Evolutionary conservation across 2,888 invertebrate genomes (phyloP), one percentile per base, ranked within the genome.

Genomic region (Ormyrus pomaceus): DNA sequence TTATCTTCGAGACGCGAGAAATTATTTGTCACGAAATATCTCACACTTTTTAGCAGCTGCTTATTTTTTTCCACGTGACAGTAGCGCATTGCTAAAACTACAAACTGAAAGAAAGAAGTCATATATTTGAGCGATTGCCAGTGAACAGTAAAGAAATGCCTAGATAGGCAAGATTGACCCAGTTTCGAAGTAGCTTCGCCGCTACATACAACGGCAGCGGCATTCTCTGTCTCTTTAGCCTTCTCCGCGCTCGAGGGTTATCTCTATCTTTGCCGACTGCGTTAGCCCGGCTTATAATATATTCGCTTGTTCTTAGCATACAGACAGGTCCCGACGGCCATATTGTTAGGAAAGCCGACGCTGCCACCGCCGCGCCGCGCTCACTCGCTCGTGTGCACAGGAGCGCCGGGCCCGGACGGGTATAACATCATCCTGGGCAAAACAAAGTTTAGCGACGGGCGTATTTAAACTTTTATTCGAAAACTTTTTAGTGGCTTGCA

Each of bases 381-480:
- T 79, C 59, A 79, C 58, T 77, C 59, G 65, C 64, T 68, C 69
- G 64, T 58, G 61, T 77, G 55, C 79, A 79, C 72, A 72, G 34
- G 34, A 34, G 34, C 70, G 71, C 80, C 53, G 70, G 66, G 13
- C 64, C 53, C 58, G 56, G 11, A 50, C 11, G 75, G 55, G 62
- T 70, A 74, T 72, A 76, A 77, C 76, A 70, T 82, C 82, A 79
- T 82, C 69, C 82, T 61, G 69, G 77, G 83, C 84, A 85, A 85
- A 86, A 86, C 87, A 87, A 89, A 89, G 85, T 89, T 89, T 86
- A 81, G 80, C 81, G 70, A 81, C 84, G 82, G 86, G 85, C 86
- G 88, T 89, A 89, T 89, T 89, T 88, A 89, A 89, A 89, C 88
- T 89, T 89, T 89, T 89, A 89, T 89, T 89, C 87, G 87, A 87